Evolutionary conservation across 2,888 invertebrate genomes (phyloP).

Genomic region (Dryobota labecula): DNA sequence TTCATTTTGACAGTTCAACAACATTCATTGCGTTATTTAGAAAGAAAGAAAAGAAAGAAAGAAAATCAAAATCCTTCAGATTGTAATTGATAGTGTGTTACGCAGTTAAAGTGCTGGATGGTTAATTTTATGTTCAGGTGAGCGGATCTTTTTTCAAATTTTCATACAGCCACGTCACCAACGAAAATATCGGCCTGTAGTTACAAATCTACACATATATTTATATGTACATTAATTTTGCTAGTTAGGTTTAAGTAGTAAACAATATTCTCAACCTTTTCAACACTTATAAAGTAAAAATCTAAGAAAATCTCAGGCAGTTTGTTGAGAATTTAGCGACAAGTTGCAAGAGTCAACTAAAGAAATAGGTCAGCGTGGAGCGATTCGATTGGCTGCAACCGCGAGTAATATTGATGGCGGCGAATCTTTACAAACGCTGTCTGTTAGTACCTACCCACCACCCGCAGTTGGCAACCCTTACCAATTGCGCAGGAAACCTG

Average conservation of each 20-base stretch:
- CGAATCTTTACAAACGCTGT: conserved; percentile 39
- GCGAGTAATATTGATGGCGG: conserved; percentile 39
- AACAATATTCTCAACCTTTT: conserved; percentile 15
- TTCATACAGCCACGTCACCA: not conserved
- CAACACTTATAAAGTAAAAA: conserved; percentile 24
- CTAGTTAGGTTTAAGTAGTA: not conserved
- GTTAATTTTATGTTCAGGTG: not conserved
- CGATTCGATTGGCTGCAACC: conserved; percentile 40
- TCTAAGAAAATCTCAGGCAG: conserved; percentile 35
- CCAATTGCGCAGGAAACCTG: conserved; percentile 2
- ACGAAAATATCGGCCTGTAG: not conserved
- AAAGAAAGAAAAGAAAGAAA: no score
- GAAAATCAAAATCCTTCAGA: no score
- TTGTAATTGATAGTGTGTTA: no score
- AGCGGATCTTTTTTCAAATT: not conserved
- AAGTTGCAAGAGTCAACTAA: conserved; percentile 45
- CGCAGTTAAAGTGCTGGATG: no score
- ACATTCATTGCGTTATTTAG: no score
- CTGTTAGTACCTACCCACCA: conserved; percentile 10
- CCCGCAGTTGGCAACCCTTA: conserved; percentile 28
- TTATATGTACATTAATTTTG: not conserved
- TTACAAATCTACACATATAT: not conserved
- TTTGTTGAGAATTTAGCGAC: conserved; percentile 30
- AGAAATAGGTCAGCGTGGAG: conserved; percentile 53
- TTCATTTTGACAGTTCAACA: no score